Evolutionary conservation across 2,888 invertebrate genomes (phyloP).

Genomic region (Corbicula japonica): DNA sequence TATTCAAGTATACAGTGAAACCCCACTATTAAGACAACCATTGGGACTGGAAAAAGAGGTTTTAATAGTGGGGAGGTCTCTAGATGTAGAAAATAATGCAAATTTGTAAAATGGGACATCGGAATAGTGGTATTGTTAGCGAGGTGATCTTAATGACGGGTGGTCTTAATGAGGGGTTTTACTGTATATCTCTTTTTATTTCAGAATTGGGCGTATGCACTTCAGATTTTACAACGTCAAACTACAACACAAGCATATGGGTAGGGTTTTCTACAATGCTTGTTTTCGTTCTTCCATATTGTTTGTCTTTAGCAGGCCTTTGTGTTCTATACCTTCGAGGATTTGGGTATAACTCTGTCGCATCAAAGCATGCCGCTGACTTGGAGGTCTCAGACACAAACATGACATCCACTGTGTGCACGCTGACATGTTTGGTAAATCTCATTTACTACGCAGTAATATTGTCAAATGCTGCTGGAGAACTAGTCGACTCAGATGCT

Average conservation of each 20-base stretch:
- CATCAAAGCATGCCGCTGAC: constrained; percentile 38
- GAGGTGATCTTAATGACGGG: neutral
- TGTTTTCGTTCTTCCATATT: constrained; percentile 60
- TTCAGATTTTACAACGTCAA: constrained; percentile 62
- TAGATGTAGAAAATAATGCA: too few relatives aligned
- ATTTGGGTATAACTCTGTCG: constrained; percentile 19
- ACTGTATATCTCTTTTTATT: too few relatives aligned
- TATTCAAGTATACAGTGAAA: neutral
- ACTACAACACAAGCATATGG: constrained; percentile 64
- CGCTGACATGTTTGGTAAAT: constrained; percentile 26
- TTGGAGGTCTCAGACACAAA: constrained; percentile 37
- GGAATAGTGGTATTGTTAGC: neutral
- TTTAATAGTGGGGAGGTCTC: too few relatives aligned
- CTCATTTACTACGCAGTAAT: constrained; percentile 33
- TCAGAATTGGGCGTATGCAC: constrained; percentile 65
- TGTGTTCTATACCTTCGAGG: constrained; percentile 48
- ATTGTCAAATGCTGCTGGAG: constrained; percentile 34
- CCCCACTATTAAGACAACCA: too few relatives aligned
- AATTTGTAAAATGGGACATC: neutral
- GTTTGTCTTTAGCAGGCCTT: constrained; percentile 42
- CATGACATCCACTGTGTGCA: constrained; percentile 35
- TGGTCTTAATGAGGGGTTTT: too few relatives aligned
- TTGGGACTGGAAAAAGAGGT: too few relatives aligned
- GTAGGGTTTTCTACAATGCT: constrained; percentile 54
- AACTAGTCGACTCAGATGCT: constrained; percentile 5